These are phyloP conservation scores for Coelopa frigida DNA, from an alignment of 1,140 invertebrate species.

Conservation along the genomic window DNA sequence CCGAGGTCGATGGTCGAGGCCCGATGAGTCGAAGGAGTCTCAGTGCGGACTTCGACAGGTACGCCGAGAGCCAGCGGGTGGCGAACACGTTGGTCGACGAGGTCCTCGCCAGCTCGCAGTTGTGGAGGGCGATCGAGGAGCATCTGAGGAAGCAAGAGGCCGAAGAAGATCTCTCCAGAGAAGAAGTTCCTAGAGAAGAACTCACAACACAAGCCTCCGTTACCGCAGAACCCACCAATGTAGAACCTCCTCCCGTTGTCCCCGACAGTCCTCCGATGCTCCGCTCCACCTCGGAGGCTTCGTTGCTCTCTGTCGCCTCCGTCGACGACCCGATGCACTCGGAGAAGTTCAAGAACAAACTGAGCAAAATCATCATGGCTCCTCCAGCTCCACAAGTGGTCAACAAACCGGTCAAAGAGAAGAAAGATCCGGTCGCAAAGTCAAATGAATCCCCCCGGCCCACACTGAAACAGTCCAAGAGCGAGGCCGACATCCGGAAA, in stretches of 20 bases:
- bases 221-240: too few relatives aligned
- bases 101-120: constrained; percentile 22
- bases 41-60: constrained; percentile 6
- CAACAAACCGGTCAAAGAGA: constrained; percentile 13
- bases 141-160: background rate
- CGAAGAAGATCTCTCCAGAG: background rate
- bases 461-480: constrained; percentile 37
- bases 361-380: constrained; percentile 31
- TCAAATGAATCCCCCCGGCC: constrained; percentile 15
- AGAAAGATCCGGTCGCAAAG: background rate
- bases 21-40: constrained; percentile 15
- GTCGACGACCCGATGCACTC: constrained; percentile 37
- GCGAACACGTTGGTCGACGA: constrained; percentile 29
- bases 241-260: too few relatives aligned
- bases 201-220: too few relatives aligned
- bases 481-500: constrained; percentile 35
- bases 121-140: constrained; percentile 7
- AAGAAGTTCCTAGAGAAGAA: too few relatives aligned
- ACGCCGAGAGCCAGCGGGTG: constrained; percentile 20
- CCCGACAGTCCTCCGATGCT: too few relatives aligned
- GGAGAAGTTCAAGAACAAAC: constrained; percentile 34
- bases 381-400: constrained; percentile 15
- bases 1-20: background rate
- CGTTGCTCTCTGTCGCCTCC: constrained; percentile 17
- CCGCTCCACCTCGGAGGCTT: constrained; percentile 18